Percentiles rank a stretch among this genome's conserved stretches.
These are phyloP conservation scores for Chesias legatella DNA, from an alignment of 2,888 invertebrate species.

Conservation along the genomic window DNA sequence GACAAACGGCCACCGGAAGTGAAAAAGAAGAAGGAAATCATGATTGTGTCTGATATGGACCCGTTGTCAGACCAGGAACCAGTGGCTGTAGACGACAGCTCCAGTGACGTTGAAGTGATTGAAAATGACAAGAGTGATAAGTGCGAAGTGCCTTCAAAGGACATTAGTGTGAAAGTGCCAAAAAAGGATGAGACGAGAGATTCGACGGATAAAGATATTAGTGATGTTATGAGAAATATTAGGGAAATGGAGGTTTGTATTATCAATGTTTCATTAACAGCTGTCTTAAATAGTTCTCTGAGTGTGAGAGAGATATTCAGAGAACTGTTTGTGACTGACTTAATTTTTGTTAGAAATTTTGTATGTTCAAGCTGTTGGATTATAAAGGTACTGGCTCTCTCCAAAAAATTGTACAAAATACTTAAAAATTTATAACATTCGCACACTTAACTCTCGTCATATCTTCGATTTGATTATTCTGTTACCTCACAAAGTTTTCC, in stretches of 20 bases:
- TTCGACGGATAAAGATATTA: conserved; percentile 37
- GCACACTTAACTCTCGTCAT: no score
- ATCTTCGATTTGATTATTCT: no score
- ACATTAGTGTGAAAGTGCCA: conserved; percentile 35
- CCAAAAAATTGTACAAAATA: no score
- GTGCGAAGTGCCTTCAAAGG: conserved; percentile 65
- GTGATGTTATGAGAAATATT: conserved; percentile 35
- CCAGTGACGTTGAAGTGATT: conserved; percentile 73
- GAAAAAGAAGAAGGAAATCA: conserved; percentile 66
- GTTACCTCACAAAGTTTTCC: no score
- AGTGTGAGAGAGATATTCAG: no score
- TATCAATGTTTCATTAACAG: neutral
- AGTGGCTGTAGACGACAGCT: conserved; percentile 66
- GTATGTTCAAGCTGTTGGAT: no score
- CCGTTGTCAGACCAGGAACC: conserved; percentile 61
- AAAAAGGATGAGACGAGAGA: conserved; percentile 43
- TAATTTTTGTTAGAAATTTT: no score
- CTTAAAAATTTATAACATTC: no score
- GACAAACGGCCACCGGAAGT: conserved; percentile 65
- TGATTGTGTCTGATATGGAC: conserved; percentile 66
- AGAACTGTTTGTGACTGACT: no score
- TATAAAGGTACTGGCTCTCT: no score
- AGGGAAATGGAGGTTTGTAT: conserved; percentile 65
- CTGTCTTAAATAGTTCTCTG: no score
- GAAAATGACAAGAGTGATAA: conserved; percentile 56